These are phyloP conservation scores for Trialeurodes vaporariorum DNA, from an alignment of 1,140 invertebrate species.

Conservation along the genomic window DNA sequence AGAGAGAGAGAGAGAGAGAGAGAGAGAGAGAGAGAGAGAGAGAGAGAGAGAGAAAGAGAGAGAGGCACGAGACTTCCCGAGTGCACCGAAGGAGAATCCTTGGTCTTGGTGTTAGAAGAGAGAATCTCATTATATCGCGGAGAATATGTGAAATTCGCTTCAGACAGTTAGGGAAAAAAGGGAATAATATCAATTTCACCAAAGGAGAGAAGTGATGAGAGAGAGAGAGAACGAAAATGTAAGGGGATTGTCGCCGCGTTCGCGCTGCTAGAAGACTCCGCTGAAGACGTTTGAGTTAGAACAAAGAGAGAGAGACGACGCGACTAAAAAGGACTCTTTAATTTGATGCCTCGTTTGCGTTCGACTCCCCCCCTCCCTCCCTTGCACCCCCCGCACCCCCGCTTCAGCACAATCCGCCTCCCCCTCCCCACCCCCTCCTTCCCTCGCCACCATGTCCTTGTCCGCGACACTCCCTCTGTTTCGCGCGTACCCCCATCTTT, in stretches of 20 bases:
- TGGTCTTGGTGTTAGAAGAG: not conserved
- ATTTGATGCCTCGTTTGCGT: not conserved
- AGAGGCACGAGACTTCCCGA: too few relatives aligned
- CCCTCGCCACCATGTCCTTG: too few relatives aligned
- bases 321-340: not conserved
- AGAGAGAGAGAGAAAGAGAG: too few relatives aligned
- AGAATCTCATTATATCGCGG: not conserved
- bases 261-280: too few relatives aligned
- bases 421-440: not conserved
- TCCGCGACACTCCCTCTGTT: too few relatives aligned
- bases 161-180: not conserved
- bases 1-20: too few relatives aligned
- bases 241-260: too few relatives aligned
- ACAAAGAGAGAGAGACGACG: not conserved
- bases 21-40: too few relatives aligned
- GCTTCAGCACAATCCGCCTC: not conserved
- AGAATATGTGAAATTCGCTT: not conserved
- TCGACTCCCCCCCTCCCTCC: not conserved
- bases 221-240: too few relatives aligned
- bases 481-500: too few relatives aligned
- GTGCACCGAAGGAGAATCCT: too few relatives aligned
- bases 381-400: not conserved
- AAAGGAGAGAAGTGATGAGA: too few relatives aligned
- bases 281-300: not conserved
- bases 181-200: not conserved